Evolutionary conservation across 2,797 vertebrate species (phyloP).

Genomic region (Anas acuta): DNA sequence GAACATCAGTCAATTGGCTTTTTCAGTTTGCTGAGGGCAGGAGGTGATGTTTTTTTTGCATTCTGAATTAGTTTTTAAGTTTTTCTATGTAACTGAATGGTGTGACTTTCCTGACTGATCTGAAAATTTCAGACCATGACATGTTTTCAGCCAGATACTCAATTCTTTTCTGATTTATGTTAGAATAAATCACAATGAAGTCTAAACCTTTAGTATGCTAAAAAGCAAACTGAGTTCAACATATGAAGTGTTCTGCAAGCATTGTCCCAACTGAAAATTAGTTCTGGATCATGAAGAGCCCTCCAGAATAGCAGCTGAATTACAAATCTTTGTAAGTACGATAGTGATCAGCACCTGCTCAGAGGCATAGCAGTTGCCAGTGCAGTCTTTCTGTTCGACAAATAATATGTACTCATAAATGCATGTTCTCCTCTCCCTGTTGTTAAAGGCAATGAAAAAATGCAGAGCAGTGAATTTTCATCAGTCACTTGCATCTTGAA

Average conservation of each 20-base stretch:
- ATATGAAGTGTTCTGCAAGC: neutral
- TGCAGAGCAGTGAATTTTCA: slow-evolving; percentile 9
- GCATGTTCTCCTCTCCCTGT: neutral
- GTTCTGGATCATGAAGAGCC: neutral
- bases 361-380: neutral
- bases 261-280: neutral
- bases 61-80: rapidly evolving
- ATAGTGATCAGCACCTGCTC: slow-evolving; percentile 24
- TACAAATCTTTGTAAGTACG: neutral
- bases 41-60: neutral
- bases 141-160: neutral
- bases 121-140: neutral
- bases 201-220: neutral
- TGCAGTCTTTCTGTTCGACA: neutral
- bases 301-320: slow-evolving; percentile 19
- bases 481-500: neutral
- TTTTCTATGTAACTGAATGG: neutral
- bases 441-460: neutral
- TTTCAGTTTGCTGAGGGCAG: neutral
- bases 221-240: neutral
- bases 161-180: neutral
- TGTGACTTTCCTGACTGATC: neutral
- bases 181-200: neutral
- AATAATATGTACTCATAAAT: neutral
- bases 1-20: neutral